phyloP scores from a whole-genome alignment of 2,797 vertebrate genomes.

The Alfaro cultratus region DNA sequence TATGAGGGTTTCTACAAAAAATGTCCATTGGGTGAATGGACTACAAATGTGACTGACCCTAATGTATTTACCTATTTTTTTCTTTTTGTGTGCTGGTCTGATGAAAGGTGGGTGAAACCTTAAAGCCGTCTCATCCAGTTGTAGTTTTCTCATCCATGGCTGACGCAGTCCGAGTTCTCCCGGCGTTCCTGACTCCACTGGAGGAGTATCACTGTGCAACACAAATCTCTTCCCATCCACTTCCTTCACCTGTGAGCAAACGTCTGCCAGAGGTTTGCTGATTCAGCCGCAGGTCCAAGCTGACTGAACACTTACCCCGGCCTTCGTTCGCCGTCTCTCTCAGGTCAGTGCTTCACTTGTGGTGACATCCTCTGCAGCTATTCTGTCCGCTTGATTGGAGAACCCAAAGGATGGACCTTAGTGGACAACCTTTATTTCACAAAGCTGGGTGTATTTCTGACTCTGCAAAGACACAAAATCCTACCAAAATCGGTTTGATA shows the following conservation, averaged over 20 bases:
- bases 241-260: constrained; percentile 3
- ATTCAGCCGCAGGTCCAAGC: background rate
- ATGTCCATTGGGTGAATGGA: background rate
- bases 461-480: too few relatives aligned
- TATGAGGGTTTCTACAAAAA: background rate
- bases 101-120: too few relatives aligned
- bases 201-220: background rate
- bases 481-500: too few relatives aligned
- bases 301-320: constrained; percentile 9
- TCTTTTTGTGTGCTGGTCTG: background rate
- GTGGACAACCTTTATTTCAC: background rate
- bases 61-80: background rate
- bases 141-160: background rate
- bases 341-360: constrained; percentile 7
- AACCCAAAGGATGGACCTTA: background rate
- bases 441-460: background rate
- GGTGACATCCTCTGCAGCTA: constrained; percentile 2
- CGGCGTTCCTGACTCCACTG: background rate
- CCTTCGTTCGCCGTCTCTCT: background rate
- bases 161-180: background rate
- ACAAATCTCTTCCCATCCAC: background rate
- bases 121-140: background rate
- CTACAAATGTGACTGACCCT: background rate
- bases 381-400: background rate
- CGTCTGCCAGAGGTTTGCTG: background rate